A percentile compares a stretch with the other conserved stretches of the same genome.
Evolutionary conservation across 2,113 vertebrate species (phyloP).

Genomic region (Lophius piscatorius): DNA sequence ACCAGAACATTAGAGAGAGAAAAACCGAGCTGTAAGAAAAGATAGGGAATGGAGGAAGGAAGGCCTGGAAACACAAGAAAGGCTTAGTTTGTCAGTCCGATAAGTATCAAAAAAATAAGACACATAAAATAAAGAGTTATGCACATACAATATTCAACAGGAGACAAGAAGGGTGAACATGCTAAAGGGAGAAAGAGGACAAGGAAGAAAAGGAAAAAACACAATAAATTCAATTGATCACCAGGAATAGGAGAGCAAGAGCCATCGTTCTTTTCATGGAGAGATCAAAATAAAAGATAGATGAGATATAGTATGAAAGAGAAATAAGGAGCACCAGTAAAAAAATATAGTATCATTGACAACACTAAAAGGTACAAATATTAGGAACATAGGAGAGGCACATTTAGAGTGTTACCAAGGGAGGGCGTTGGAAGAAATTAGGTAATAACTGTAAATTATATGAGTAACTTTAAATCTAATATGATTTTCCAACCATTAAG

Average conservation of each 20-base stretch:
- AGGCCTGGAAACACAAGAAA: slow-evolving; percentile 84
- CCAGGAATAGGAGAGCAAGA: slow-evolving; percentile 59
- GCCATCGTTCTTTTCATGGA: slow-evolving; percentile 42
- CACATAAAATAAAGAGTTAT: slow-evolving; percentile 67
- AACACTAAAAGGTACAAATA: slow-evolving; percentile 61
- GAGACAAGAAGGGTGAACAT: slow-evolving; percentile 69
- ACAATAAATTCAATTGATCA: slow-evolving; percentile 74
- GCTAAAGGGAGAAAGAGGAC: slow-evolving; percentile 70
- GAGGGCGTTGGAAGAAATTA: slow-evolving; percentile 52
- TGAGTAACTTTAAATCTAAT: slow-evolving; percentile 16
- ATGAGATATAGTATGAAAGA: slow-evolving; percentile 45
- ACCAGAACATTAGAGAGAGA: slow-evolving; percentile 73
- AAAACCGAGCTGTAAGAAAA: slow-evolving; percentile 81
- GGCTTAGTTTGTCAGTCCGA: slow-evolving; percentile 81
- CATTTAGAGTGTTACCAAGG: slow-evolving; percentile 81
- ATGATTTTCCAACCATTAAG: slow-evolving; percentile 68
- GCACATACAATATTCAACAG: slow-evolving; percentile 67
- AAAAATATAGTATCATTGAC: slow-evolving; percentile 52
- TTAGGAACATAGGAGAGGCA: slow-evolving; percentile 66
- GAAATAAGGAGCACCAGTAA: slow-evolving; percentile 41
- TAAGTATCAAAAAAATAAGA: slow-evolving; percentile 73
- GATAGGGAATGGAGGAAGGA: slow-evolving; percentile 70
- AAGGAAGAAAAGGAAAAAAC: slow-evolving; percentile 64
- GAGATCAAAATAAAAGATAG: slow-evolving; percentile 59
- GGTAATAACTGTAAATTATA: slow-evolving; percentile 13